These are phyloP conservation scores for Conger conger DNA, from an alignment of 2,113 vertebrate genomes.

Conservation along the genomic window DNA sequence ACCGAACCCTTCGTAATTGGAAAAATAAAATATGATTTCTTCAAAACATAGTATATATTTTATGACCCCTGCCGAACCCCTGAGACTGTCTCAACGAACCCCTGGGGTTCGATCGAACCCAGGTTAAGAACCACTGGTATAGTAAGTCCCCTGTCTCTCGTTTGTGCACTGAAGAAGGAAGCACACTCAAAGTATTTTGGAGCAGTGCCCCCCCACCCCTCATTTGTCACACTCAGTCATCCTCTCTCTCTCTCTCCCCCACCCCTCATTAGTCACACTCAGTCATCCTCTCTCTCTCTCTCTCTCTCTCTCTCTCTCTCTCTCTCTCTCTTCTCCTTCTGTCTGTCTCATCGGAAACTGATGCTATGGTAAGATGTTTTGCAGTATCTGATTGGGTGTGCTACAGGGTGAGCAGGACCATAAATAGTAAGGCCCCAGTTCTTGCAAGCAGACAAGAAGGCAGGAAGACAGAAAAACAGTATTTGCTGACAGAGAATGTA, in stretches of 20 bases:
- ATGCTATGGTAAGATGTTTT: slow-evolving; percentile 1
- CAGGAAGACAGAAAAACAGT: too few relatives aligned
- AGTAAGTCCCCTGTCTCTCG: background rate
- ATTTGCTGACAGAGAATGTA: too few relatives aligned
- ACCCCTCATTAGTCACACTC: background rate
- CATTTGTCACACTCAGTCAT: background rate
- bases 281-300: background rate
- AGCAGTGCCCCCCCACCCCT: background rate
- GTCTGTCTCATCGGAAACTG: slow-evolving; percentile 18
- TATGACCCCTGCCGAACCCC: too few relatives aligned
- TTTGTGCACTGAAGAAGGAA: background rate
- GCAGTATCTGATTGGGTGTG: background rate
- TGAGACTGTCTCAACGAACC: too few relatives aligned
- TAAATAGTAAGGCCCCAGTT: background rate
- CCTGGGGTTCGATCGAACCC: too few relatives aligned
- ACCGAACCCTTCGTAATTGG: too few relatives aligned
- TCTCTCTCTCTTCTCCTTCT: background rate
- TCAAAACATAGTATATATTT: too few relatives aligned
- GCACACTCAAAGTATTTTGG: background rate
- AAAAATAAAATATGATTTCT: too few relatives aligned
- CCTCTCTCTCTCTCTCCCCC: background rate
- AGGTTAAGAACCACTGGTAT: too few relatives aligned
- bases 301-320: background rate
- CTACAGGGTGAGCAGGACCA: background rate
- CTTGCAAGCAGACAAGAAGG: too few relatives aligned